A percentile compares a stretch with the other conserved stretches of the same genome.
Conservation (phyloP, 1,140 invertebrate species). For the Drosophila athabasca region DNA sequence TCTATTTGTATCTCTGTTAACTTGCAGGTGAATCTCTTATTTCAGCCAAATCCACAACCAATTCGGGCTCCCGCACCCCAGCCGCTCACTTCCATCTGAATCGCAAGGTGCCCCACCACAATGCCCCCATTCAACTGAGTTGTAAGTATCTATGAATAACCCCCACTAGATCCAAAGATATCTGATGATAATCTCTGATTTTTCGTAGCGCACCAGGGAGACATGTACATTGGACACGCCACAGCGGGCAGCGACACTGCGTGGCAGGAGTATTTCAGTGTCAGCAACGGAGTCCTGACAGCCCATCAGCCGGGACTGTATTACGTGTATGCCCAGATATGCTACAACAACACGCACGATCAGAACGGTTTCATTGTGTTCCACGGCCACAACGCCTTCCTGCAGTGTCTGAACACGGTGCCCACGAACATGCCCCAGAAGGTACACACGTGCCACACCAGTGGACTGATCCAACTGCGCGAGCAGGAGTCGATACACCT, state of each 20-base stretch:
- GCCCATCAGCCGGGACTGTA: conserved; percentile 87
- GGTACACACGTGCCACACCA: conserved; percentile 89
- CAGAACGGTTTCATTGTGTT: conserved; percentile 87
- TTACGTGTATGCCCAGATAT: conserved; percentile 88
- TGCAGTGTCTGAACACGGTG: conserved; percentile 85
- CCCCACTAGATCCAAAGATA: background rate
- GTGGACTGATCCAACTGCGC: conserved; percentile 87
- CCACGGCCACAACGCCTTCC: conserved; percentile 84
- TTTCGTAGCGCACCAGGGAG: conserved; percentile 56
- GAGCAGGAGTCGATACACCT: conserved; percentile 87
- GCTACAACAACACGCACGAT: conserved; percentile 87
- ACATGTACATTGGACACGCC: conserved; percentile 73
- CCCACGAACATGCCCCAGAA: conserved; percentile 85
- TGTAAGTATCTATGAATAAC: conserved; percentile 21
- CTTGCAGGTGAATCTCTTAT: conserved; percentile 77
- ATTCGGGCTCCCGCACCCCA: conserved; percentile 18
- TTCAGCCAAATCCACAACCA: conserved; percentile 73
- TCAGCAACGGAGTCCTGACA: conserved; percentile 84
- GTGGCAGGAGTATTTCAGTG: conserved; percentile 55
- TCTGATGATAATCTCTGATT: conserved; percentile 6
- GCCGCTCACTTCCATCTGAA: conserved; percentile 75
- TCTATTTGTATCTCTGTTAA: conserved; percentile 53
- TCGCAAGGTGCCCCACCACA: conserved; percentile 48
- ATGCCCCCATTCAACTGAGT: conserved; percentile 29
- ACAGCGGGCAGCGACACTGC: conserved; percentile 38